Percentiles rank a stretch among this genome's conserved stretches.
phyloP scores from a whole-genome alignment of 2,888 invertebrate genomes.

The Chesias legatella region DNA sequence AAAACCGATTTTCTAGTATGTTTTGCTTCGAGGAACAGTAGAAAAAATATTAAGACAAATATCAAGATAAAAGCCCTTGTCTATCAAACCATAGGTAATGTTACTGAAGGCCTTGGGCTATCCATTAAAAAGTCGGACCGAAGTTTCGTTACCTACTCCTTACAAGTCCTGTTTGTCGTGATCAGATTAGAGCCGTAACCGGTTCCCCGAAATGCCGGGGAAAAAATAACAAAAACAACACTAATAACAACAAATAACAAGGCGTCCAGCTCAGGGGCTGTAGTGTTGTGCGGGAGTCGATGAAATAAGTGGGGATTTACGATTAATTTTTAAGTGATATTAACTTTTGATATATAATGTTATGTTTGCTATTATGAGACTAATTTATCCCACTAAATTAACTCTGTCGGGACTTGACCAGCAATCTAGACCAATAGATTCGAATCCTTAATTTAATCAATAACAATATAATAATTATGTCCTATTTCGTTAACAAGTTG shows the following conservation, averaged over 20 bases:
- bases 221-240: slow-evolving; percentile 64
- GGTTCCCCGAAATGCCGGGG: slow-evolving; percentile 70
- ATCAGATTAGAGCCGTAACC: slow-evolving; percentile 73
- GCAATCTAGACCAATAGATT: too few relatives aligned
- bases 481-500: too few relatives aligned
- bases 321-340: slow-evolving; percentile 27
- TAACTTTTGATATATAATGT: not conserved
- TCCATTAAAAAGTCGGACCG: slow-evolving; percentile 1
- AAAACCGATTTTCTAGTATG: too few relatives aligned
- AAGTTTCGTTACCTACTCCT: slow-evolving; percentile 14
- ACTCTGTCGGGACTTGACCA: too few relatives aligned
- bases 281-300: slow-evolving; percentile 45
- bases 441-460: too few relatives aligned
- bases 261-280: slow-evolving; percentile 44
- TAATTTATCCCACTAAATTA: too few relatives aligned
- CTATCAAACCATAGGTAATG: too few relatives aligned
- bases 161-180: slow-evolving; percentile 54
- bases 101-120: too few relatives aligned
- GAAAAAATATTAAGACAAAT: too few relatives aligned
- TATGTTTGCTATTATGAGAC: not conserved
- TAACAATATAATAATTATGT: too few relatives aligned
- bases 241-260: slow-evolving; percentile 81
- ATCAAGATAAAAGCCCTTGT: too few relatives aligned
- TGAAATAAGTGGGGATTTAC: slow-evolving; percentile 38
- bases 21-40: too few relatives aligned